A percentile compares a stretch with the other conserved stretches of the same genome.
phyloP scores from a whole-genome alignment of 1,140 invertebrate genomes.

The Drosophila kepulauana region DNA sequence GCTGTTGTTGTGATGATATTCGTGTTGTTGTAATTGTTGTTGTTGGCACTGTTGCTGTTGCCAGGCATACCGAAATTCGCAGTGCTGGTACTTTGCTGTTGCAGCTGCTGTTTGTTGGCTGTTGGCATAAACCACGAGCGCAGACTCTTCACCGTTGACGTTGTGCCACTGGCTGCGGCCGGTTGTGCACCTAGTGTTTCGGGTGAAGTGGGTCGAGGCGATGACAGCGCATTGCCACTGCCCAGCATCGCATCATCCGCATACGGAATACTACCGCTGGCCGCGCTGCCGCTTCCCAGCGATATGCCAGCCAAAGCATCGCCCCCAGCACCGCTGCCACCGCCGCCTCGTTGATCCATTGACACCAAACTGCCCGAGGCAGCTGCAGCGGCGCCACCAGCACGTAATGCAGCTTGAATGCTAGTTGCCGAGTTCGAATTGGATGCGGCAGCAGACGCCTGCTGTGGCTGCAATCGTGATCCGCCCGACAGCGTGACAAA shows the following conservation, averaged over 20 bases:
- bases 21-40: slow-evolving; percentile 58
- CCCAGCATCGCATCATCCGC: slow-evolving; percentile 70
- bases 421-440: slow-evolving; percentile 80
- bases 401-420: slow-evolving; percentile 68
- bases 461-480: slow-evolving; percentile 60
- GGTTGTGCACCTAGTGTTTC: slow-evolving; percentile 60
- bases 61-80: slow-evolving; percentile 82
- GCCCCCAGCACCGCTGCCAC: slow-evolving; percentile 29
- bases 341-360: slow-evolving; percentile 71
- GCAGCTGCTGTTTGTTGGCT: slow-evolving; percentile 52
- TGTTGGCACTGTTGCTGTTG: slow-evolving; percentile 62
- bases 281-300: slow-evolving; percentile 71
- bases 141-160: slow-evolving; percentile 66
- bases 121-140: slow-evolving; percentile 68
- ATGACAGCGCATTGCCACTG: slow-evolving; percentile 47
- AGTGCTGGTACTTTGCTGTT: slow-evolving; percentile 10
- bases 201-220: slow-evolving; percentile 75
- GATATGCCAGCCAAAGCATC: slow-evolving; percentile 65
- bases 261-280: slow-evolving; percentile 73
- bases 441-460: slow-evolving; percentile 59
- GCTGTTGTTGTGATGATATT: slow-evolving; percentile 51
- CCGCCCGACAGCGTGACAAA: slow-evolving; percentile 69
- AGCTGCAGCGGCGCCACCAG: slow-evolving; percentile 46
- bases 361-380: slow-evolving; percentile 64
- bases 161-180: slow-evolving; percentile 25